Evolutionary conservation across 2,888 invertebrate genomes (phyloP).

Genomic region (Caenorhabditis plicata): DNA sequence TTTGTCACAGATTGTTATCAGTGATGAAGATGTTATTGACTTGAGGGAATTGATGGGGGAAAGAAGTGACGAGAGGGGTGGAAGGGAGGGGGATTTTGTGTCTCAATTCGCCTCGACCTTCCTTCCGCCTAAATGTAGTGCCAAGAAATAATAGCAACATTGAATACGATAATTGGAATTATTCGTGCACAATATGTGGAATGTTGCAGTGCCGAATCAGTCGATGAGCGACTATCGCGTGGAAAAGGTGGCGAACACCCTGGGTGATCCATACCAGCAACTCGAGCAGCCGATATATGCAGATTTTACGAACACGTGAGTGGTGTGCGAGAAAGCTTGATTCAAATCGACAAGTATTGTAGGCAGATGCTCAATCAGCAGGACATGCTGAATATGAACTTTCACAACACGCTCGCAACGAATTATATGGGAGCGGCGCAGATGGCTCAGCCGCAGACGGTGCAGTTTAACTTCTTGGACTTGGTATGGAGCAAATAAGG

Average conservation of each 20-base stretch:
- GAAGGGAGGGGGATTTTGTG: background rate
- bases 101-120: background rate
- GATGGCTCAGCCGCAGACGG: constrained; percentile 8
- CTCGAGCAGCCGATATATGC: constrained; percentile 31
- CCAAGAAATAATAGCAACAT: no score
- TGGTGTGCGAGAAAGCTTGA: background rate
- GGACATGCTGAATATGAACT: constrained; percentile 25
- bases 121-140: background rate
- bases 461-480: constrained; percentile 26
- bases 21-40: no score
- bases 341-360: constrained; percentile 7
- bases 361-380: constrained; percentile 31
- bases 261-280: constrained; percentile 23
- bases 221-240: constrained; percentile 33
- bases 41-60: no score
- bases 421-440: constrained; percentile 23
- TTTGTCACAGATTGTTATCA: no score
- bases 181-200: background rate
- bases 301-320: constrained; percentile 37
- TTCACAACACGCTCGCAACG: constrained; percentile 11
- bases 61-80: no score
- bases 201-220: constrained; percentile 5
- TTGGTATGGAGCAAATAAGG: constrained; percentile 7
- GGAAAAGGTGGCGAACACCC: constrained; percentile 20
- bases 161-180: background rate